Evolutionary conservation across 1,140 invertebrate genomes (phyloP), one percentile per base, ranked within the genome.

Genomic region (Aphidius gifuensis): DNA sequence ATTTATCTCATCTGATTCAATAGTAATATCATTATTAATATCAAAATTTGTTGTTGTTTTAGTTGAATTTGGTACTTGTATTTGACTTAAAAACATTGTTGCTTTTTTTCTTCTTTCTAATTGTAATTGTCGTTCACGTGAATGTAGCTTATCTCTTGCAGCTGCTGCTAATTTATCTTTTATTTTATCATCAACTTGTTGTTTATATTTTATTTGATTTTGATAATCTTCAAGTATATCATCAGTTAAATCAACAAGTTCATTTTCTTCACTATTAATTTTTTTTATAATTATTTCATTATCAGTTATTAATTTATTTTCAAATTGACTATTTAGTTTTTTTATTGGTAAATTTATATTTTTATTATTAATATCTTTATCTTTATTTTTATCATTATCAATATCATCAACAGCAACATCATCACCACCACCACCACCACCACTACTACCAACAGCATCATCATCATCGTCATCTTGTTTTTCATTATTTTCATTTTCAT

Each of bases 51-150:
- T 59, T 0, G 43, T 47, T 6, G 44, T 49, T 61, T 76, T 80
- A 0, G 60, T 6, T 16, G 71, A 8, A 9, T 61, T 48, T 1
- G 74, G 73, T 4, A 71, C 69, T 71, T 86, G 86, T 45, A 87
- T 83, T 60, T 86, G 85, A 69, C 83, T 85, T 1, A 88, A 74
- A 66, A 88, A 88, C 49, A 85, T 83, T 9, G 85, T 81, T 0
- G 86, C 86, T 69, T 85, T 85, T 57, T 85, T 84, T 69, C 90
- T 91, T 5, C 90, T 77, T 70, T 92, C 90, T 39, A 87, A 71
- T 69, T 92, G 89, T 5, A 91, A 68, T 53, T 88, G 87, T 69
- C 86, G 85, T 67, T 91, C 86, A 60, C 83, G 83, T 7, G 83
- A 81, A 3, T 82, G 78, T 6, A 88, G 64, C 68, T 87, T 87